Conservation (phyloP, 2,113 vertebrate genomes). For the Manacus vitellinus region DNA sequence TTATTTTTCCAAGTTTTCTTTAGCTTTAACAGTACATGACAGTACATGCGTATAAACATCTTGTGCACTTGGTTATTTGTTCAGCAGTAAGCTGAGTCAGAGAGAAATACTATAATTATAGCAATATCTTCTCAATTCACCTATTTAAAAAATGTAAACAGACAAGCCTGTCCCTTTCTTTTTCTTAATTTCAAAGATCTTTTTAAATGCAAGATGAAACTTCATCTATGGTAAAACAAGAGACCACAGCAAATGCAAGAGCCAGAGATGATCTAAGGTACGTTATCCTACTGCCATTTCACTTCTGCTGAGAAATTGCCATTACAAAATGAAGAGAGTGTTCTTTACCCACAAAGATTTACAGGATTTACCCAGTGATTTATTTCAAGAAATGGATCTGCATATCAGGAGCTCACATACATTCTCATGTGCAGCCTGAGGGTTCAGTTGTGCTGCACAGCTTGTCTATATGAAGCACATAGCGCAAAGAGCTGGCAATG, state of each 20-base stretch:
- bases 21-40: background rate
- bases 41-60: background rate
- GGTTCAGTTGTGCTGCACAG: background rate
- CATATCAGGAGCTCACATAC: background rate
- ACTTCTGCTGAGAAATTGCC: background rate
- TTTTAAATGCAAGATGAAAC: background rate
- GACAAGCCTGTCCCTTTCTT: background rate
- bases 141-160: background rate
- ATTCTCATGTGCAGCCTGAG: background rate
- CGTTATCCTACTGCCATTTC: background rate
- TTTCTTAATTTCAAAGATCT: background rate
- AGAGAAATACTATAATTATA: background rate
- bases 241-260: background rate
- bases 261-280: background rate
- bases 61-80: background rate
- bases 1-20: constrained; percentile 7
- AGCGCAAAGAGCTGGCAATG: background rate
- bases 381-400: background rate
- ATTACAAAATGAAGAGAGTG: background rate
- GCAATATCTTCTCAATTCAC: background rate
- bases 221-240: background rate
- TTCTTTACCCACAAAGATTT: background rate
- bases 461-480: background rate
- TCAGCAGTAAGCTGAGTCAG: background rate
- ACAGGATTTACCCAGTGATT: background rate